phyloP scores from a whole-genome alignment of 92 coral and sea anemone genomes.

The Epizoanthus illoricatus region DNA sequence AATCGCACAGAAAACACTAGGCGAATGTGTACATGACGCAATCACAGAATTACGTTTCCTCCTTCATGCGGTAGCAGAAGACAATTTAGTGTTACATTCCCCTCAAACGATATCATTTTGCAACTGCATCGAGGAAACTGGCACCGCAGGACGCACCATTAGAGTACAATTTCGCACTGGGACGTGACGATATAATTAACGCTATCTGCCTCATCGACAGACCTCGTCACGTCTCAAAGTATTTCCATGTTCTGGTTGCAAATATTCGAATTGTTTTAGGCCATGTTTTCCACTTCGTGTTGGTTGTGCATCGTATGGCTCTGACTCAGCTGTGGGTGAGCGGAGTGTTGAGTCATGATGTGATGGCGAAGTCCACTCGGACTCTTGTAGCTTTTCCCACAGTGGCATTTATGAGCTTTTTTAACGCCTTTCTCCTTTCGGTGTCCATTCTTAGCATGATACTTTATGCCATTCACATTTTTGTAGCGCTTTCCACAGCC shows the following conservation, averaged over 20 bases:
- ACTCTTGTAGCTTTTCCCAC: conserved; percentile 98
- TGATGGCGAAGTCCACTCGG: conserved; percentile 99
- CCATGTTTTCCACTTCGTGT: conserved; percentile 63
- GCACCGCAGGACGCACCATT: conserved; percentile 21
- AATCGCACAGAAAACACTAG: neutral
- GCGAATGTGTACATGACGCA: conserved; percentile 11
- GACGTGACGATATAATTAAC: conserved; percentile 17
- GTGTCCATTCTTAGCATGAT: conserved; percentile 98
- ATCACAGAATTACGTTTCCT: conserved; percentile 15
- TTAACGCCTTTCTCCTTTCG: conserved; percentile 78
- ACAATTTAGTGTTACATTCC: neutral
- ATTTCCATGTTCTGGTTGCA: neutral
- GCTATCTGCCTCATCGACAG: neutral
- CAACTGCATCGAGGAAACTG: neutral
- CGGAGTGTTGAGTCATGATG: conserved; percentile 85
- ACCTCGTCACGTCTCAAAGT: neutral
- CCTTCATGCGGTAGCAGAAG: neutral
- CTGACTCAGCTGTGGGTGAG: conserved; percentile 54
- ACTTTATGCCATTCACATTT: conserved; percentile 96
- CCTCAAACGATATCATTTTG: neutral
- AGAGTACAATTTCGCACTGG: neutral
- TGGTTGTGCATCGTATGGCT: conserved; percentile 34
- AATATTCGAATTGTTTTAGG: conserved; percentile 39
- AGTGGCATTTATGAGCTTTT: conserved; percentile 96
- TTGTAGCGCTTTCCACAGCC: conserved; percentile 99